These are phyloP conservation scores for Aurelia sp. DNA, from an alignment of 30 jellyfish, hydroid and myxozoan genomes.

Conservation along the genomic window DNA sequence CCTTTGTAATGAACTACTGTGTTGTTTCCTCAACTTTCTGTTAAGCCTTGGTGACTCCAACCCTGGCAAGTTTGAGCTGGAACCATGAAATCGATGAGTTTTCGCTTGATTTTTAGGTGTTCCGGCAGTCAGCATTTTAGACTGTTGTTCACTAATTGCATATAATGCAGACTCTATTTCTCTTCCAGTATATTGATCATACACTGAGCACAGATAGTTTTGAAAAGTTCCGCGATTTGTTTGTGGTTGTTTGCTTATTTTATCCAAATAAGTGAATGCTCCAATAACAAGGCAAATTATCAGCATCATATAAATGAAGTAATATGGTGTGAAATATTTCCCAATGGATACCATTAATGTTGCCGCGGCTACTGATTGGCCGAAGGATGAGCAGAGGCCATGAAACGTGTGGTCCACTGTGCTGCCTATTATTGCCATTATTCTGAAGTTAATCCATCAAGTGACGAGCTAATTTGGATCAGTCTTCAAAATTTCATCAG, in stretches of 20 bases:
- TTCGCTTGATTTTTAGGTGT: constrained; percentile 16
- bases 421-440: neutral
- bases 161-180: constrained; percentile 51
- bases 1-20: no score
- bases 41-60: constrained; percentile 25
- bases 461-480: no score
- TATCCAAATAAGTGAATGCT: constrained; percentile 41
- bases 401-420: constrained; percentile 52
- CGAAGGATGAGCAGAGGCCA: constrained; percentile 28
- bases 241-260: constrained; percentile 18
- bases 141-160: constrained; percentile 31
- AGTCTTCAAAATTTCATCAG: no score
- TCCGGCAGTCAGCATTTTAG: constrained; percentile 29
- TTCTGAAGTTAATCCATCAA: no score
- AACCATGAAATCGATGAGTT: neutral
- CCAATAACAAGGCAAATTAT: constrained; percentile 13
- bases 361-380: constrained; percentile 49
- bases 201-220: constrained; percentile 27
- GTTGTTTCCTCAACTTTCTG: neutral
- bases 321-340: constrained; percentile 30
- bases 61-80: constrained; percentile 19
- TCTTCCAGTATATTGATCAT: constrained; percentile 10
- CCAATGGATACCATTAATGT: constrained; percentile 66
- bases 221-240: constrained; percentile 36
- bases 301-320: constrained; percentile 28